Conservation (phyloP, 2,888 invertebrate genomes). For the Smittia aterrima region DNA sequence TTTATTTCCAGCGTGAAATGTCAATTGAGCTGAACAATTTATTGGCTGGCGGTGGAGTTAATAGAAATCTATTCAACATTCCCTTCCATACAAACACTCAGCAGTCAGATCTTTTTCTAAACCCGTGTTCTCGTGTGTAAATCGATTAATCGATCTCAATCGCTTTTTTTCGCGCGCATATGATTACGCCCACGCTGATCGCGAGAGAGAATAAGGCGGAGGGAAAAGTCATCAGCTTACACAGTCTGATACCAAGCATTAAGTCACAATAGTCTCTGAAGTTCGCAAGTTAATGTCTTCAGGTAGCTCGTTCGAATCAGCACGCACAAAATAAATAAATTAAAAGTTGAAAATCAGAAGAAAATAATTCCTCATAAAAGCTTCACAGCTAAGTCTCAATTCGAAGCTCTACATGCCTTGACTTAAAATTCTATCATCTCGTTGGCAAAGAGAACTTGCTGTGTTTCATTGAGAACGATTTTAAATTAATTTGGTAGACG, state of each 20-base stretch:
- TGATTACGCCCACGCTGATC: not conserved
- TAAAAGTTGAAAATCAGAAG: not conserved
- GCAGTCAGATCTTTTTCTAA: not conserved
- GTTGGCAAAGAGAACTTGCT: not conserved
- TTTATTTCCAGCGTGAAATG: not conserved
- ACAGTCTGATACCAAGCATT: conserved; percentile 4
- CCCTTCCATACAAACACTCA: not conserved
- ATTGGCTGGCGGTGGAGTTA: not conserved
- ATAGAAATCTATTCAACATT: conserved; percentile 3
- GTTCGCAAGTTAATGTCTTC: conserved; percentile 19
- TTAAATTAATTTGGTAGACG: conserved; percentile 34
- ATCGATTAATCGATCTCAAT: conserved; percentile 20
- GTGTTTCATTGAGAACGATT: not conserved
- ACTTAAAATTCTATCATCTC: not conserved
- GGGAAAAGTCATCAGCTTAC: conserved; percentile 10
- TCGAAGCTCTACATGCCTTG: not conserved
- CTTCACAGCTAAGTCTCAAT: not conserved
- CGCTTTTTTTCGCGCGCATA: not conserved
- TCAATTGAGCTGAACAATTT: conserved; percentile 8
- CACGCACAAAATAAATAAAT: conserved; percentile 39
- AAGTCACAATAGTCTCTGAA: not conserved
- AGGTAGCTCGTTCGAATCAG: conserved; percentile 32
- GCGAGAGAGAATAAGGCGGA: not conserved
- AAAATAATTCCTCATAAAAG: conserved; percentile 5
- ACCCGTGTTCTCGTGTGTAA: not conserved